Percentiles rank a stretch among this genome's conserved stretches.
phyloP scores from a whole-genome alignment of 2,797 vertebrate species.

The Gymnoscopelus braueri region DNA sequence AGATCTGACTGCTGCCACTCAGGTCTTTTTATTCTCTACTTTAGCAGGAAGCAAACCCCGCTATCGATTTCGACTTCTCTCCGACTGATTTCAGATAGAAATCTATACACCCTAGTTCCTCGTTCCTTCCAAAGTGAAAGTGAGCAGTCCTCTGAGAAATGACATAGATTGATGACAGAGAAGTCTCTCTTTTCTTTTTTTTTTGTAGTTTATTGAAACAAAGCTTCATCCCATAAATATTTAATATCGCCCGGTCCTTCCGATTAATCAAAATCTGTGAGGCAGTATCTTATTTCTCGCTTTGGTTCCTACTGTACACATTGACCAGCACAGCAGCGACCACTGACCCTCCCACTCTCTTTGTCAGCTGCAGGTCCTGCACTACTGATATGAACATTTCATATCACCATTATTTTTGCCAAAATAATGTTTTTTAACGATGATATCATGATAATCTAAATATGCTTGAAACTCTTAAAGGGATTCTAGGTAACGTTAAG shows the following conservation, averaged over 20 bases:
- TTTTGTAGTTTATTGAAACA: slow-evolving; percentile 64
- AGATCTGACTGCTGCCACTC: slow-evolving; percentile 54
- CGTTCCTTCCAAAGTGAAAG: slow-evolving; percentile 65
- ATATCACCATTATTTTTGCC: no score
- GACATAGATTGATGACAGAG: slow-evolving; percentile 72
- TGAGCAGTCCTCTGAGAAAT: slow-evolving; percentile 59
- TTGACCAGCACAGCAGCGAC: slow-evolving; percentile 35
- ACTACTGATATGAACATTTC: no score
- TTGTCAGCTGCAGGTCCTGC: no score
- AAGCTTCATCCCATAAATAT: slow-evolving; percentile 72
- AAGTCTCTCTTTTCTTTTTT: not conserved
- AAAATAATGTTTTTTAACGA: no score
- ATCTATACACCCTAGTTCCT: slow-evolving; percentile 74
- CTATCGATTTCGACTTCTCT: slow-evolving; percentile 73
- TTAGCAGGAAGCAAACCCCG: slow-evolving; percentile 58
- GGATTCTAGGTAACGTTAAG: no score
- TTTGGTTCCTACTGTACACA: slow-evolving; percentile 52
- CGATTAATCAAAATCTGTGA: slow-evolving; percentile 64
- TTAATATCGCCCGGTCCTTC: slow-evolving; percentile 64
- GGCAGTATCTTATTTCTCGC: slow-evolving; percentile 57
- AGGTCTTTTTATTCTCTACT: slow-evolving; percentile 46
- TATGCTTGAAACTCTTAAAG: no score
- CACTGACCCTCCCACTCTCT: slow-evolving; percentile 2
- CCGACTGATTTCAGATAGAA: slow-evolving; percentile 74
- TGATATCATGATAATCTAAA: no score